These are phyloP conservation scores for Zaprionus lineosus DNA, from an alignment of 2,888 invertebrate genomes.

Conservation along the genomic window DNA sequence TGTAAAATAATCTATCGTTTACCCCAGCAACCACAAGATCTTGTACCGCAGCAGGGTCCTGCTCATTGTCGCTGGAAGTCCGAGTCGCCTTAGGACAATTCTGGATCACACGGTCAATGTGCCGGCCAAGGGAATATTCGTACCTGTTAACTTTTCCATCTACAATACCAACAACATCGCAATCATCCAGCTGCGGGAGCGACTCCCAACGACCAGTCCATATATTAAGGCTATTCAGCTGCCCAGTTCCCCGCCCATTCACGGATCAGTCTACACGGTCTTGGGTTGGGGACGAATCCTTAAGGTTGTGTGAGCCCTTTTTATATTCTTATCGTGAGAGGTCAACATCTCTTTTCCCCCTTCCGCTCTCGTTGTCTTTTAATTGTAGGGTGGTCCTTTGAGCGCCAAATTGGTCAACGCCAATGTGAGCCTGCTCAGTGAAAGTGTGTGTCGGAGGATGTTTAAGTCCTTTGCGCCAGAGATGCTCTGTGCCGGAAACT, in stretches of 20 bases:
- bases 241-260: conserved; percentile 12
- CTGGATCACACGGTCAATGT: not conserved
- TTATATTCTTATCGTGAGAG: not conserved
- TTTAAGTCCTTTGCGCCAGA: conserved; percentile 12
- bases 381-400: conserved; percentile 39
- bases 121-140: conserved; percentile 38
- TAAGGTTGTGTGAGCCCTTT: conserved; percentile 9
- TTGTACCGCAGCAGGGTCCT: conserved; percentile 31
- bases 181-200: not conserved
- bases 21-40: conserved; percentile 42
- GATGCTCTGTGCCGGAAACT: conserved; percentile 42
- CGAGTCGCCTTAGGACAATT: conserved; percentile 30
- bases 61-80: conserved; percentile 49
- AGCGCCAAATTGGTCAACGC: conserved; percentile 12
- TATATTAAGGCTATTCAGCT: conserved; percentile 15
- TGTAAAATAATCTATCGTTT: no score
- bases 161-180: conserved; percentile 58
- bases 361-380: no score
- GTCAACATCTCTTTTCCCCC: no score
- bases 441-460: conserved; percentile 1
- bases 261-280: conserved; percentile 15
- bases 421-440: conserved; percentile 12
- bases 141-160: conserved; percentile 39
- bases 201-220: conserved; percentile 7
- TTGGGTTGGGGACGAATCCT: conserved; percentile 58